Conservation (phyloP, 2,797 vertebrate genomes). For the Acipenser transmontanus region DNA sequence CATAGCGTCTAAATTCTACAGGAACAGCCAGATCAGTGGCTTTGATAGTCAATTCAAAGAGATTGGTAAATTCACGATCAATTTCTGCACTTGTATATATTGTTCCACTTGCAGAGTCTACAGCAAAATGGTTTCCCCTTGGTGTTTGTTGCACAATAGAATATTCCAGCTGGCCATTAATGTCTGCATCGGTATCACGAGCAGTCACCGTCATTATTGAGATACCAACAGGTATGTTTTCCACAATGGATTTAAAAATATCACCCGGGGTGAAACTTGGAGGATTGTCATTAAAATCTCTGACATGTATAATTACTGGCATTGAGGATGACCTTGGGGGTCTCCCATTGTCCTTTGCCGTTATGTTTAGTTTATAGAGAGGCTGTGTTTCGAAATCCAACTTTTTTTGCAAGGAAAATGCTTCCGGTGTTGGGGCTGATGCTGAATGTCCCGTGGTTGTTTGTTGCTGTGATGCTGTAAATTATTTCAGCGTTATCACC, state of each 20-base stretch:
- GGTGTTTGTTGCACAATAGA: slow-evolving; percentile 86
- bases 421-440: slow-evolving; percentile 94
- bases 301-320: slow-evolving; percentile 83
- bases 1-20: slow-evolving; percentile 76
- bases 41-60: slow-evolving; percentile 90
- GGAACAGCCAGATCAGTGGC: slow-evolving; percentile 89
- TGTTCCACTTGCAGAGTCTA: slow-evolving; percentile 72
- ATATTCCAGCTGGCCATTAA: slow-evolving; percentile 87
- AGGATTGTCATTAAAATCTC: slow-evolving; percentile 95
- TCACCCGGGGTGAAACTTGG: slow-evolving; percentile 85
- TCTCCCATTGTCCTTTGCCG: slow-evolving; percentile 83
- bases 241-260: slow-evolving; percentile 89
- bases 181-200: slow-evolving; percentile 88
- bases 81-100: slow-evolving; percentile 82
- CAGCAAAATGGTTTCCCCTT: slow-evolving; percentile 80
- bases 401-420: slow-evolving; percentile 85
- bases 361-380: slow-evolving; percentile 88
- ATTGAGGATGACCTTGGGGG: slow-evolving; percentile 83
- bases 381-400: slow-evolving; percentile 93
- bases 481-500: slow-evolving; percentile 88
- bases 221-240: slow-evolving; percentile 83
- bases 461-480: slow-evolving; percentile 84
- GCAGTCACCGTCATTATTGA: slow-evolving; percentile 83
- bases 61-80: slow-evolving; percentile 88
- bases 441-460: slow-evolving; percentile 92